Percentiles rank a stretch among this genome's conserved stretches.
Conservation (phyloP, 2,797 vertebrate genomes). For the Cuniculus paca region DNA sequence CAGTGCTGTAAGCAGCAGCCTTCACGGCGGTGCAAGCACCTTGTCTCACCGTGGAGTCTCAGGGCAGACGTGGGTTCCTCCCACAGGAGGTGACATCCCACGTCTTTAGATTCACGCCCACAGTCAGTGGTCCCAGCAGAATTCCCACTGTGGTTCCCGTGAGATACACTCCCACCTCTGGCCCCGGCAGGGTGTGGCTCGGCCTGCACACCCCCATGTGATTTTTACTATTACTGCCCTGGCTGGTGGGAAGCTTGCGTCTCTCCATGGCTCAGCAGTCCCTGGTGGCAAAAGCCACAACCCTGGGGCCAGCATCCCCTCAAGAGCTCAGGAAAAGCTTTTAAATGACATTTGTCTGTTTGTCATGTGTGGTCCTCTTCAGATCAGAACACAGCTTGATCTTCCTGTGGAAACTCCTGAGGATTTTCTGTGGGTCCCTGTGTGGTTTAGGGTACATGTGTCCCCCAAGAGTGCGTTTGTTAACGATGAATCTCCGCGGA, state of each 20-base stretch:
- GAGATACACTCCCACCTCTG: neutral
- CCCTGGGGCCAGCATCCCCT: no score
- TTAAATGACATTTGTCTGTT: neutral
- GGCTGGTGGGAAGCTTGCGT: neutral
- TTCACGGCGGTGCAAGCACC: neutral
- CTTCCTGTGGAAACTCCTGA: neutral
- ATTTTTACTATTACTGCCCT: neutral
- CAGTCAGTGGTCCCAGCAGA: neutral
- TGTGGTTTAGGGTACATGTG: neutral
- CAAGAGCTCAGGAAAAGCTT: neutral
- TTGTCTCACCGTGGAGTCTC: neutral
- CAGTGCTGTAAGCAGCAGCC: neutral
- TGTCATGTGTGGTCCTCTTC: neutral
- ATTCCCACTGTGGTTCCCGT: neutral
- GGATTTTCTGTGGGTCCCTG: neutral
- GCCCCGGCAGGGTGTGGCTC: neutral
- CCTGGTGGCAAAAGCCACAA: no score
- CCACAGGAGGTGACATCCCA: neutral
- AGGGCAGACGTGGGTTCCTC: neutral
- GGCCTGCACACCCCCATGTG: fast-evolving
- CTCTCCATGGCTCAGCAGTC: neutral
- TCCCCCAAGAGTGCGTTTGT: neutral
- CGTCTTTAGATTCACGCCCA: neutral
- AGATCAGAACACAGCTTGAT: neutral
- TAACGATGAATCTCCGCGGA: neutral